A percentile compares a stretch with the other conserved stretches of the same genome.
These are phyloP conservation scores for Girardia tigrina DNA, from an alignment of 2,888 invertebrate genomes.

Conservation along the genomic window DNA sequence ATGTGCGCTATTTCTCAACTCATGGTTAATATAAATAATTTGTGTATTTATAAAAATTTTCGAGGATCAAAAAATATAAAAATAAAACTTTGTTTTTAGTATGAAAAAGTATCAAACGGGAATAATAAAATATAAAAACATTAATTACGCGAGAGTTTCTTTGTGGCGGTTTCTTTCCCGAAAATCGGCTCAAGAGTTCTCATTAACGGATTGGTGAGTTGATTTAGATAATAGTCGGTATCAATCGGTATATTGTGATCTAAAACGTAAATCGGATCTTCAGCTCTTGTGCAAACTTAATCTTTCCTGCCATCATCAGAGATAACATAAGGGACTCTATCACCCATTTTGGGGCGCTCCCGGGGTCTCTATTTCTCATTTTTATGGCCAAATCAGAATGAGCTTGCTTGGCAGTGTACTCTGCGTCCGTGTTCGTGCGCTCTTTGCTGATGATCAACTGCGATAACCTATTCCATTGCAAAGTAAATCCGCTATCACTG, in stretches of 20 bases:
- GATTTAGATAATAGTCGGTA: constrained; percentile 87
- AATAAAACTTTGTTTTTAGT: no score
- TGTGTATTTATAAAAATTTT: no score
- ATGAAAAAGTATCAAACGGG: no score
- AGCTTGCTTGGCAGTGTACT: constrained; percentile 81
- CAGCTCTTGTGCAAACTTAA: constrained; percentile 89
- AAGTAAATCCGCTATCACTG: constrained; percentile 77
- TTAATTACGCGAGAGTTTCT: no score
- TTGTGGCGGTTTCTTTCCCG: constrained; percentile 78
- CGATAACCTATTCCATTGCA: constrained; percentile 91
- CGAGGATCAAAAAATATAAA: no score
- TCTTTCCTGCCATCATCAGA: constrained; percentile 77
- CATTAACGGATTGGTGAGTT: constrained; percentile 82
- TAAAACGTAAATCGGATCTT: constrained; percentile 65
- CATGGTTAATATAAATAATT: no score
- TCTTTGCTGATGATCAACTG: constrained; percentile 69
- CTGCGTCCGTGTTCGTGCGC: constrained; percentile 71
- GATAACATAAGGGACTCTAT: constrained; percentile 91
- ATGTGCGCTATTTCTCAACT: no score
- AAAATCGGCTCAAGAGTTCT: constrained; percentile 94
- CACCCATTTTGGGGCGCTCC: constrained; percentile 90
- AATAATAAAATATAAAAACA: no score
- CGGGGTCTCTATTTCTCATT: constrained; percentile 90
- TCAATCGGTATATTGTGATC: constrained; percentile 96
- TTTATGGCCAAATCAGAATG: constrained; percentile 83